Evolutionary conservation across 2,888 invertebrate genomes (phyloP).

Genomic region (Eupithecia centaureata): DNA sequence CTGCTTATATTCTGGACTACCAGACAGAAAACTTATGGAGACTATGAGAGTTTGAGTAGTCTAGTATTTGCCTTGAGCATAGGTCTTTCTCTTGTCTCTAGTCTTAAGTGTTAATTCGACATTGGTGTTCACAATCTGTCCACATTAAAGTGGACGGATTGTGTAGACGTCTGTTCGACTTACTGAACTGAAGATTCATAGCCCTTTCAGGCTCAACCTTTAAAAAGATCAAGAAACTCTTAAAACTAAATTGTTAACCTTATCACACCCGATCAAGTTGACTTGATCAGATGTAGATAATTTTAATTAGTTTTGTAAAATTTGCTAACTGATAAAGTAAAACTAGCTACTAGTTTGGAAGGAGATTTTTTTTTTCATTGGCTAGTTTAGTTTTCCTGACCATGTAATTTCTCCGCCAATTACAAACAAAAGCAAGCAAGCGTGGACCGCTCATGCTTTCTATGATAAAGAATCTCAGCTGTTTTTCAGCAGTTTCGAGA

Average conservation of each 20-base stretch:
- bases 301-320: neutral
- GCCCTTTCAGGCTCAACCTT: neutral
- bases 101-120: no score
- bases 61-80: no score
- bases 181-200: conserved; percentile 42
- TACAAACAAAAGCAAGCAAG: no score
- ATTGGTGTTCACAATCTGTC: no score
- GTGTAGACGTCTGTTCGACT: conserved; percentile 49
- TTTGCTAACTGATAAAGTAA: no score
- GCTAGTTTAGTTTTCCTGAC: neutral
- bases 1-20: no score
- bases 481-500: neutral
- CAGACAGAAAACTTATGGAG: no score
- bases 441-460: no score
- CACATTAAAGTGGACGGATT: neutral
- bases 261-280: neutral
- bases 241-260: neutral
- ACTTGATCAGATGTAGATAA: neutral
- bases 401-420: neutral
- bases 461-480: neutral
- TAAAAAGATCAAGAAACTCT: neutral
- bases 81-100: no score
- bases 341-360: no score
- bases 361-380: no score
- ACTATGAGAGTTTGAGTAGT: neutral